A percentile compares a stretch with the other conserved stretches of the same genome.
Evolutionary conservation across 2,113 vertebrate species (phyloP).

Genomic region (Copsychus sechellarum): DNA sequence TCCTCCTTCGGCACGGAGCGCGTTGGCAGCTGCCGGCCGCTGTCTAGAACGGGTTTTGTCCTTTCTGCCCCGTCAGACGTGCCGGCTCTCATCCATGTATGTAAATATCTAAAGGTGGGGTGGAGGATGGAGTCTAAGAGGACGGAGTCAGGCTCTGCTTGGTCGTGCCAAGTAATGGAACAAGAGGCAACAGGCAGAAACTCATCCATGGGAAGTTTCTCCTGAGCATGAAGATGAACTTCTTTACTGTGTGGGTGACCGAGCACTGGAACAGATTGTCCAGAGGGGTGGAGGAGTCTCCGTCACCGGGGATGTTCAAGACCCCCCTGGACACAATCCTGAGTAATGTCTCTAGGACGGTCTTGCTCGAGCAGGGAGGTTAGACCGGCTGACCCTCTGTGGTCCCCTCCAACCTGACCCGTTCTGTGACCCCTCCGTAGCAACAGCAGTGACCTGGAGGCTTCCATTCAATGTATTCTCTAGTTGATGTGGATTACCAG

Average conservation of each 20-base stretch:
- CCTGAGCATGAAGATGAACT: not conserved
- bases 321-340: not conserved
- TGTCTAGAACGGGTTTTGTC: not conserved
- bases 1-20: fast-evolving
- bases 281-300: too few species aligned
- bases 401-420: not conserved
- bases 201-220: too few species aligned
- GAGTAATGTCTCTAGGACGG: not conserved
- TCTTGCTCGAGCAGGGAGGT: not conserved
- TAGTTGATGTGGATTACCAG: not conserved
- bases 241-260: too few species aligned
- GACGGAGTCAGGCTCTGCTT: not conserved
- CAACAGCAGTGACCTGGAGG: fast-evolving
- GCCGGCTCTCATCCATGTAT: not conserved
- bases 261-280: not conserved
- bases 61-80: not conserved
- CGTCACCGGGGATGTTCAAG: fast-evolving
- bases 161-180: not conserved
- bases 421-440: fast-evolving
- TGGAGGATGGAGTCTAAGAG: too few species aligned
- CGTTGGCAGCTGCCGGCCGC: not conserved
- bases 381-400: not conserved
- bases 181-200: not conserved
- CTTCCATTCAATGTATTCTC: fast-evolving
- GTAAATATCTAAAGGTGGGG: not conserved